Base-by-base conservation (phyloP, 92 coral and sea anemone genomes). In the Heliopora coerulea region DNA sequence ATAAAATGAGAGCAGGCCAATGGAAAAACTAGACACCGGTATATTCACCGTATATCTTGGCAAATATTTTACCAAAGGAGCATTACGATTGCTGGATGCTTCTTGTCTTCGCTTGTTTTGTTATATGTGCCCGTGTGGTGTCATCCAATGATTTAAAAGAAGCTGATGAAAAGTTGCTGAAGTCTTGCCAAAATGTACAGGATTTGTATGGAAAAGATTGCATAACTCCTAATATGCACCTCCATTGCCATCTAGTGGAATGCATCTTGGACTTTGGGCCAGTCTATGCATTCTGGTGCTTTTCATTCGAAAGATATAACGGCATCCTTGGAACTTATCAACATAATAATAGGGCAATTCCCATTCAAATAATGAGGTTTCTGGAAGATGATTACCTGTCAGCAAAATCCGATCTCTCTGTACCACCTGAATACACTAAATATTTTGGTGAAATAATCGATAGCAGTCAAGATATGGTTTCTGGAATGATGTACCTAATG, bases 201-300 rank as follows among this genome's bases (percentile, higher is more conserved):
- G n/a, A n/a, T n/a, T n/a, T 85, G 78, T 82, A 82, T 31, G 84
- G 87, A 24, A 86, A 82, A 27, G 34, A 57, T 11, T 64, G 50
- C 17, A 63, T 77, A 8, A 85, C 85, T 2, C 88, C 88, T 24
- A 79, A 84, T 29, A 79, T 79, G 84, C 88, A 84, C 64, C 78
- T 79, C 5, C 88, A 84, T 41, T 56, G 68, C 59, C 88, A 84
- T 26, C 58, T 84, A 2, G 79, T 70, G 46, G 84, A 84, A 28
- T 57, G 74, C 30, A 81, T 85, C 2, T 23, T 67, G 25, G 86
- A 85, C 74, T 72, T 80, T 42, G 86, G 89, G 1, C 89, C 89
- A 15, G 78, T 85, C 11, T 56, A 23, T 17, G 61, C 61, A 15
- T 56, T 79, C 42, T 79, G 83, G 78, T 79, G 83, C 31, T 79